Evolutionary conservation across 1,140 invertebrate genomes (phyloP).

Genomic region (Pseudomyrmex dendroicus): DNA sequence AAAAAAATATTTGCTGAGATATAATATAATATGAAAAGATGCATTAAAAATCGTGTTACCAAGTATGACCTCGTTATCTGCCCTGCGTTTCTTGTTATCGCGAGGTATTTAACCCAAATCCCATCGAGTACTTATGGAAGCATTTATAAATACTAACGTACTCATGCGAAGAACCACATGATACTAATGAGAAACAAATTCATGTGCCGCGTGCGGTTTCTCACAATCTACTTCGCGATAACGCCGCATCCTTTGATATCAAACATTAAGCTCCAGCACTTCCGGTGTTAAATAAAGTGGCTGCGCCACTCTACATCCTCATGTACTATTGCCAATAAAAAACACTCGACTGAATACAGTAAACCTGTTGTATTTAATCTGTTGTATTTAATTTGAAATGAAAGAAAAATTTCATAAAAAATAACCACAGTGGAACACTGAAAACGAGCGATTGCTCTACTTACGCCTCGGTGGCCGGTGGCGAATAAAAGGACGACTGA

Average conservation of each 20-base stretch:
- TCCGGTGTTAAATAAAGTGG: constrained; percentile 62
- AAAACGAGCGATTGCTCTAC: constrained; percentile 58
- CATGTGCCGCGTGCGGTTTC: not conserved
- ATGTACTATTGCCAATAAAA: not conserved
- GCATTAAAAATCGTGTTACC: not conserved
- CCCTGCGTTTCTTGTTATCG: not conserved
- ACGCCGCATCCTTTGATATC: constrained; percentile 81
- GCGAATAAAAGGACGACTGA: constrained; percentile 83
- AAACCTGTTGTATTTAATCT: not conserved
- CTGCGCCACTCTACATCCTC: not conserved
- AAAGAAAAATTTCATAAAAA: too few species aligned
- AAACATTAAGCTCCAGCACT: constrained; percentile 71
- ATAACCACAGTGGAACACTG: too few species aligned
- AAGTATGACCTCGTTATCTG: not conserved
- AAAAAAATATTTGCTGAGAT: too few species aligned
- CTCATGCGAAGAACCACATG: not conserved
- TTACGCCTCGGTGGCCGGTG: constrained; percentile 85
- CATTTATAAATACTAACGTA: not conserved
- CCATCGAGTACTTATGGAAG: not conserved
- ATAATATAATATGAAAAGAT: too few species aligned
- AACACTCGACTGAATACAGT: constrained; percentile 18
- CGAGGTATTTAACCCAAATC: constrained; percentile 20
- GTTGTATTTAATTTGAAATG: too few species aligned
- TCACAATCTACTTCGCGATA: constrained; percentile 71
- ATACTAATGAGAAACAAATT: not conserved